Percentiles rank a stretch among this genome's conserved stretches.
phyloP scores from a whole-genome alignment of 2,797 vertebrate genomes.

The Perodicticus potto region DNA sequence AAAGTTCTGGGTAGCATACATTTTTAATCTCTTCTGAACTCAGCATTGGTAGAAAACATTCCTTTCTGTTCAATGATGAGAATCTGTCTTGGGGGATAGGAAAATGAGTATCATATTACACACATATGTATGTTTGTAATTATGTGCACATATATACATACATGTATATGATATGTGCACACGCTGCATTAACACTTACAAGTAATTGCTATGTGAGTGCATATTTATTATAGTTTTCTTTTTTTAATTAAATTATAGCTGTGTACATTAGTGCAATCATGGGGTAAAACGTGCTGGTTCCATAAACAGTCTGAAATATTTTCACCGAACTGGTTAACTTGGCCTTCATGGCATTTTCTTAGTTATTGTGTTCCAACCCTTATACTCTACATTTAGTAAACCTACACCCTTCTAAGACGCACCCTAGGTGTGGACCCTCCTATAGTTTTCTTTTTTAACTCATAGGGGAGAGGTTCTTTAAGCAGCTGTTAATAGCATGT shows the following conservation, averaged over 20 bases:
- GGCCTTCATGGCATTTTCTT: no score
- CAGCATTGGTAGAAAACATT: not conserved
- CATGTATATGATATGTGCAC: not conserved
- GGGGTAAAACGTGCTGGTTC: no score
- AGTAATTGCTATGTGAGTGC: not conserved
- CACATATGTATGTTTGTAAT: rapidly evolving
- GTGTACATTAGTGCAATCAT: no score
- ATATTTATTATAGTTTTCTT: not conserved
- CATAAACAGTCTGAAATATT: no score
- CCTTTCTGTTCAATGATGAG: not conserved
- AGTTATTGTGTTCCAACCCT: no score
- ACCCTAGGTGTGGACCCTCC: no score
- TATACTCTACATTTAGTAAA: no score
- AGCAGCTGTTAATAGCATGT: not conserved
- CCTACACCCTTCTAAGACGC: no score
- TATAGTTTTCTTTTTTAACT: constrained; percentile 17
- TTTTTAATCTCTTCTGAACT: not conserved
- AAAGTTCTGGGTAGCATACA: not conserved
- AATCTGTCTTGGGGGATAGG: not conserved
- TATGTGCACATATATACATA: not conserved
- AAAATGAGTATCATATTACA: not conserved
- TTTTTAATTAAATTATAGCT: no score
- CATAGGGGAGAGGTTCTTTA: not conserved
- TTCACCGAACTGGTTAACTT: no score
- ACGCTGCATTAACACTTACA: not conserved